These are phyloP conservation scores for Heterodera carotae DNA, from an alignment of 1,140 invertebrate species.

Conservation along the genomic window DNA sequence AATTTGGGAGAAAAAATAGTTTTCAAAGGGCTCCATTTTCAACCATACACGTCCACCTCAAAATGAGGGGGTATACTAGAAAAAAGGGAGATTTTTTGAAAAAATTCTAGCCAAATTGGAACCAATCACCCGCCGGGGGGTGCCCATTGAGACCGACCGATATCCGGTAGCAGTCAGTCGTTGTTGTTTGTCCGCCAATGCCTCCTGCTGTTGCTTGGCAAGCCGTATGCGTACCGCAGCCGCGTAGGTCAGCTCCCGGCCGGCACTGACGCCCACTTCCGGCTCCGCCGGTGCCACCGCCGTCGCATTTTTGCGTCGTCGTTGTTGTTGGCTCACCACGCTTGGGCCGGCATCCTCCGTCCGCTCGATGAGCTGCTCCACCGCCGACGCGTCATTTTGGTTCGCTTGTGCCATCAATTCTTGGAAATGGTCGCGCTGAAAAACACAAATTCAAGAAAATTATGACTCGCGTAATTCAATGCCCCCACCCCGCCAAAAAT, in stretches of 20 bases:
- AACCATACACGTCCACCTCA: no score
- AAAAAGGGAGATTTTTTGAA: no score
- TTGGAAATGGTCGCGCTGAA: not conserved
- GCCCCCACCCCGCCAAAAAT: no score
- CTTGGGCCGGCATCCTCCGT: not conserved
- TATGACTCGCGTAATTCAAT: no score
- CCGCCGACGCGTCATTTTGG: conserved; percentile 13
- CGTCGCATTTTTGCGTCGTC: not conserved
- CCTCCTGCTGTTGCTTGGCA: not conserved
- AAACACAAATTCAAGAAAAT: not conserved
- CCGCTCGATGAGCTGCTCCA: conserved; percentile 8
- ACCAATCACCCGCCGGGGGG: no score
- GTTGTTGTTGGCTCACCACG: not conserved
- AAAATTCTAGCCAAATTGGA: no score
- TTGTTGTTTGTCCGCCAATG: not conserved
- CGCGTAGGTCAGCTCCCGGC: conserved; percentile 11
- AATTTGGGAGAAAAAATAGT: no score
- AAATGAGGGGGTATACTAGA: no score
- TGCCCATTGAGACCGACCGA: not conserved
- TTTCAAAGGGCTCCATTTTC: no score
- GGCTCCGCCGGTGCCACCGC: not conserved
- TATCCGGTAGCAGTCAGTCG: not conserved
- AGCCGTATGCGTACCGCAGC: conserved; percentile 15
- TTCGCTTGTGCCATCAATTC: conserved; percentile 16
- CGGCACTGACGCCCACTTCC: conserved; percentile 22